phyloP scores from a whole-genome alignment of 2,113 vertebrate genomes.

The Centrocercus urophasianus region DNA sequence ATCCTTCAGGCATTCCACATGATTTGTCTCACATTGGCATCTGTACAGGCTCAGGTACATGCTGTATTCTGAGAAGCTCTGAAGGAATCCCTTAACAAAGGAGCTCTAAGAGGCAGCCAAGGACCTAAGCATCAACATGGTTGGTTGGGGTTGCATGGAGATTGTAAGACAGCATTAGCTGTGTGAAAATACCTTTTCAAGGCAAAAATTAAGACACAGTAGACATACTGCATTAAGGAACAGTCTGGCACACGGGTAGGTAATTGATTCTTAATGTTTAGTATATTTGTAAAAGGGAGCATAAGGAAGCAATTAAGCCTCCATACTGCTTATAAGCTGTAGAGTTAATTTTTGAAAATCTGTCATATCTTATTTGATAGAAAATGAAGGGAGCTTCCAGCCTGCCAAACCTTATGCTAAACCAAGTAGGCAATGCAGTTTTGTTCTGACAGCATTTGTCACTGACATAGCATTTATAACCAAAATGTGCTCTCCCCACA shows the following conservation, averaged over 20 bases:
- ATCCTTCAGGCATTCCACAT: neutral
- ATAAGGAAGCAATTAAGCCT: constrained; percentile 53
- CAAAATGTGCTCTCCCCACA: neutral
- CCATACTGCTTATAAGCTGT: neutral
- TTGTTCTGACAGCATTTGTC: neutral
- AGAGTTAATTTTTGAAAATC: neutral
- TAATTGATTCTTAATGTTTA: constrained; percentile 24
- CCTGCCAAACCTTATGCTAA: neutral
- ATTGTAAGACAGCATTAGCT: neutral
- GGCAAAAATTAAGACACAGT: constrained; percentile 28
- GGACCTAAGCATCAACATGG: neutral
- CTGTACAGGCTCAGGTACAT: neutral
- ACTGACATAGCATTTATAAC: neutral
- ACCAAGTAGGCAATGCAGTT: neutral
- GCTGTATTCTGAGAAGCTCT: neutral
- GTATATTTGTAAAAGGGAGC: neutral
- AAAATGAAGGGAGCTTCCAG: constrained; percentile 10
- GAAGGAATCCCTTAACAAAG: neutral
- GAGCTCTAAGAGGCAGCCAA: neutral
- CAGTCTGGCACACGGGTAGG: neutral
- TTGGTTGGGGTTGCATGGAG: neutral
- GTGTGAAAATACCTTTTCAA: constrained; percentile 14
- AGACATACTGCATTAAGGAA: neutral
- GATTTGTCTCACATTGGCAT: neutral
- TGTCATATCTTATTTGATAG: neutral